These are phyloP conservation scores for Nomada ruficornis DNA, from an alignment of 2,888 invertebrate genomes.

Conservation along the genomic window DNA sequence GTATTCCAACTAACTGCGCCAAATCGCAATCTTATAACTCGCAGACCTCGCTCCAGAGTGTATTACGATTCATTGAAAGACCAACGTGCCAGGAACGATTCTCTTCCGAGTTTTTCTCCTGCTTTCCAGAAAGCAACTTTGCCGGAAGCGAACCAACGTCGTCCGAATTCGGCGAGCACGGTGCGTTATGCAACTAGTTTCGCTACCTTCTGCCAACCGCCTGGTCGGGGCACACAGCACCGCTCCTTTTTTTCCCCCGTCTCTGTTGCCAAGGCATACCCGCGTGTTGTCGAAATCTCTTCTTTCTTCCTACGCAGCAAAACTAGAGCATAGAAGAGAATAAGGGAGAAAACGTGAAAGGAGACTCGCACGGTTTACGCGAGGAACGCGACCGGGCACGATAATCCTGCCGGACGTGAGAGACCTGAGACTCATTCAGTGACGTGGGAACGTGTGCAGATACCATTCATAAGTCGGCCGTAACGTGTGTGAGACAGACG, in stretches of 20 bases:
- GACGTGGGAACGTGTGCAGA: constrained; percentile 74
- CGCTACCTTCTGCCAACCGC: constrained; percentile 1
- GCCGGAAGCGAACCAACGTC: constrained; percentile 29
- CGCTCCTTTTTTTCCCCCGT: not conserved
- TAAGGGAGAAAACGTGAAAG: constrained; percentile 53
- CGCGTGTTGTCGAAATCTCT: constrained; percentile 28
- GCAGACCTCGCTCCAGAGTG: no score
- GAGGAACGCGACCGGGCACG: constrained; percentile 71
- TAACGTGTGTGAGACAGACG: constrained; percentile 42
- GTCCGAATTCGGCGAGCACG: constrained; percentile 5
- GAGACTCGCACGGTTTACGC: constrained; percentile 71
- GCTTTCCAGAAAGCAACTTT: not conserved
- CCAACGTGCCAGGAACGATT: not conserved
- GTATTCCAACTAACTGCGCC: no score
- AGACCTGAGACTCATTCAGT: constrained; percentile 70
- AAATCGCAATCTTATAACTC: no score
- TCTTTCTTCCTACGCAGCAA: constrained; percentile 33
- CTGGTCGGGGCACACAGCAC: not conserved
- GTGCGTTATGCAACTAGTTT: constrained; percentile 33
- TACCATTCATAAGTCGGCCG: constrained; percentile 73
- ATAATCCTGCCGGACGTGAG: constrained; percentile 73
- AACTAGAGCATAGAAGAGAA: constrained; percentile 47
- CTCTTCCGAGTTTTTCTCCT: not conserved
- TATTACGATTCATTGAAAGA: no score
- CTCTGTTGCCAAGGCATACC: constrained; percentile 7